Percentiles rank a stretch among this genome's conserved stretches.
These are phyloP conservation scores for Gallinago undulata DNA, from an alignment of 2,113 vertebrate species.

Conservation along the genomic window DNA sequence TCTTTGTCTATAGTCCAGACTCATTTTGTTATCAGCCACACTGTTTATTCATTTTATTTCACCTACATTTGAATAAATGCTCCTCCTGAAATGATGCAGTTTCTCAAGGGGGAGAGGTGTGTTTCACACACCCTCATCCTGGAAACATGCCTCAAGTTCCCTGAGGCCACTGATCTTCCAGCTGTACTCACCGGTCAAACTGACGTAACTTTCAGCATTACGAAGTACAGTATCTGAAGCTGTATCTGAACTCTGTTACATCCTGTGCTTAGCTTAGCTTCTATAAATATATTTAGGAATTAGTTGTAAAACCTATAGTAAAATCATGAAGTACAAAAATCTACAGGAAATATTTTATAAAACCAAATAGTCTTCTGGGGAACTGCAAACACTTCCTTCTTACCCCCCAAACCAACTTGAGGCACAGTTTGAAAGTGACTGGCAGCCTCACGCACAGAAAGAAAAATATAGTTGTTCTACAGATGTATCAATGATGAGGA, in stretches of 20 bases:
- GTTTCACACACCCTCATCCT: neutral
- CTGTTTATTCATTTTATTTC: neutral
- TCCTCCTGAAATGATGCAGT: neutral
- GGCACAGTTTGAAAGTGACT: neutral
- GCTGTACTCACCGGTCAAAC: neutral
- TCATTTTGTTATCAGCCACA: neutral
- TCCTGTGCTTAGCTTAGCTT: neutral
- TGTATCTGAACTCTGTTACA: neutral
- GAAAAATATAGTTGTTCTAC: neutral
- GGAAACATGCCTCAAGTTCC: accelerated
- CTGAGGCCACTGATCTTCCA: accelerated
- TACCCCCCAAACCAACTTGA: neutral
- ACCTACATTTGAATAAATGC: neutral
- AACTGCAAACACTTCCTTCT: neutral
- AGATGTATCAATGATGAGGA: neutral
- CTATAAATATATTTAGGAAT: neutral
- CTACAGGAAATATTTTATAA: neutral
- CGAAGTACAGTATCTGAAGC: neutral
- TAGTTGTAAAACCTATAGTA: neutral
- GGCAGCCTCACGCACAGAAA: neutral
- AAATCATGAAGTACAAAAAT: neutral
- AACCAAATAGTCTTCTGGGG: neutral
- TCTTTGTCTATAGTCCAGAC: neutral
- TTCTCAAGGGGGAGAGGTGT: neutral
- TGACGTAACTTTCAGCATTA: neutral